Percentiles rank a stretch among this genome's conserved stretches.
These are phyloP conservation scores for Pheucticus melanocephalus DNA, from an alignment of 2,113 vertebrate genomes.

Conservation along the genomic window DNA sequence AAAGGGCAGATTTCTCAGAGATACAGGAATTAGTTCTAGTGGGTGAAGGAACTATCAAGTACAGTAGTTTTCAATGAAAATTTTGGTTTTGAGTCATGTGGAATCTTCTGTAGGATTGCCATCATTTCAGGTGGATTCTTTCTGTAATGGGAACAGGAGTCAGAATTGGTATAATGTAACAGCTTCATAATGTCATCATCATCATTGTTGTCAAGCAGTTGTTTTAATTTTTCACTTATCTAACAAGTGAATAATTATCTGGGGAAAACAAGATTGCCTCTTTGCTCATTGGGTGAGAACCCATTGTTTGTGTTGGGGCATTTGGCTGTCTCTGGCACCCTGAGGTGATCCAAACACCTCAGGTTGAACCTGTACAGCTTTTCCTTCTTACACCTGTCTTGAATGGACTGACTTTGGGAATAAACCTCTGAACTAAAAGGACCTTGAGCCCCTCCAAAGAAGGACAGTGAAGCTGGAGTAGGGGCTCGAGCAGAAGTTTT, in stretches of 20 bases:
- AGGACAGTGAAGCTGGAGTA: neutral
- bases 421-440: neutral
- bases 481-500: neutral
- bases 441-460: neutral
- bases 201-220: neutral
- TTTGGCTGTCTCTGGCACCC: neutral
- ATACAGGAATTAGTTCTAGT: neutral
- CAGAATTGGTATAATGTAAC: neutral
- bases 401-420: neutral
- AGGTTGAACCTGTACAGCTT: fast-evolving
- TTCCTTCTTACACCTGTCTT: neutral
- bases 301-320: neutral
- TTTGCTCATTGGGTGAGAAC: neutral
- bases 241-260: neutral
- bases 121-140: fast-evolving
- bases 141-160: neutral
- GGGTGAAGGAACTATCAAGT: neutral
- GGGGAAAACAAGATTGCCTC: neutral
- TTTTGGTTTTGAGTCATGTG: neutral
- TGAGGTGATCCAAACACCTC: fast-evolving
- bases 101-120: neutral
- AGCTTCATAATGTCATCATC: neutral
- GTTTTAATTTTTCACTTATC: neutral
- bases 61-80: neutral
- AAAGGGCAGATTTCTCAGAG: neutral